Base-by-base conservation (phyloP, 2,113 vertebrate species). In the Thamnophis sirtalis region DNA sequence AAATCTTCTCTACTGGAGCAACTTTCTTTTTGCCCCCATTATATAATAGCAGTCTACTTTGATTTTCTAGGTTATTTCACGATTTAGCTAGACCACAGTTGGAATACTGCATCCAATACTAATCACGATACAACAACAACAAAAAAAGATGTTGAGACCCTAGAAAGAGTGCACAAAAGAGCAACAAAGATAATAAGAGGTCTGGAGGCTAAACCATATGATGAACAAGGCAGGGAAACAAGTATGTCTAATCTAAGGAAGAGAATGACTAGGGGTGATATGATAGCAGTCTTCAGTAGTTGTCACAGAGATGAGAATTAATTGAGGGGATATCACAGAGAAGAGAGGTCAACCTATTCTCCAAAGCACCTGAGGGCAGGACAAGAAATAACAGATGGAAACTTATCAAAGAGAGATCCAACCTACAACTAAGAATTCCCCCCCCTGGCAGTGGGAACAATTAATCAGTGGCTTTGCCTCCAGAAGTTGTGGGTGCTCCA, bases 41-140 rank as follows among this genome's bases (percentile, higher is more conserved):
- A 94, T 95, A 94, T 95, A 92, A 80, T 91, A 94, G 93, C 95
- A 58, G 0, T 97, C 96, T 96, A 91, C 94, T 92, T 93, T 92
- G 92, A 90, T 94, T 96, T 96, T 94, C 93, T 95, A 94, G 95
- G 96, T 96, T 97, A 97, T 95, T 98, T 98, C 97, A 97, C 97
- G 94, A 96, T 96, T 97, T 96, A 43, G 94, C 96, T 97, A 95
- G 96, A 94, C 95, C 93, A 60, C 58, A 60, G 28, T 33, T 68
- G 5, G 63, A 68, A 33, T 33, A n/a, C 13, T 68, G 28, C 63
- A 68, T 68, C 28, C 28, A 33, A 33, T 33, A 33, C 28, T 33
- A 33, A 11, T 68, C 28, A 17, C 13, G 5, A 33, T 33, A 33
- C 28, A 15, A 33, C n/a, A n/a, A n/a, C n/a, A n/a, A n/a, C n/a